Evolutionary conservation across 2,113 vertebrate genomes (phyloP), one percentile per base, ranked within the genome.

Genomic region (Perca fluviatilis): DNA sequence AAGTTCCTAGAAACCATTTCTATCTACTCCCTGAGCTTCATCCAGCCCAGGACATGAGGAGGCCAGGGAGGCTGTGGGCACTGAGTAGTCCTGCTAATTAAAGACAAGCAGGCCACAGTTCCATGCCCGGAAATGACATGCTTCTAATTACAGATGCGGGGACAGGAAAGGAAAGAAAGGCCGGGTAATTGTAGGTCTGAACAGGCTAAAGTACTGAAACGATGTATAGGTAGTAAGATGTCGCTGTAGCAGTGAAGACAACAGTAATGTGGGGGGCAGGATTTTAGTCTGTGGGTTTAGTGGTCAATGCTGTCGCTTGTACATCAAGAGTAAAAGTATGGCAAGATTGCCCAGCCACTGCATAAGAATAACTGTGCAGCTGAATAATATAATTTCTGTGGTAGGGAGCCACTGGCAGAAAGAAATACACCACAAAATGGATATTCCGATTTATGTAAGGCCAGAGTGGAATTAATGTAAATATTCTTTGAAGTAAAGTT

Each of bases 71-170:
- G 86, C 71, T 90, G 91, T 83, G 90, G 91, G 80, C 83, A 90
- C 81, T 80, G 84, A 86, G 87, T 56, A 84, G 87, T 88, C 88
- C 82, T 62, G 86, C 76, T 93, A 93, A 91, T 93, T 93, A 93
- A 90, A 95, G 91, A 76, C 86, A 88, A 91, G 78, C 79, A 58
- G 82, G 84, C 85, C 85, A 75, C 76, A 81, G 84, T 94, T 89
- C 91, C 87, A 89, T 84, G 86, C 88, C 91, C 85, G 93, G 94
- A 95, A 94, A 95, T 94, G 86, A 94, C 93, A 95, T 94, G 94
- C 92, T 89, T 92, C 89, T 93, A 94, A 95, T 95, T 90, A 93
- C 91, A 93, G 90, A 88, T 83, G 81, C 61, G 47, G 88, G 85
- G 74, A 75, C 58, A 82, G 82, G 72, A 84, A 84, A 83, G 89